These are phyloP conservation scores for Yoshiicerus persimilis DNA, from an alignment of 1,140 invertebrate species.

Conservation along the genomic window DNA sequence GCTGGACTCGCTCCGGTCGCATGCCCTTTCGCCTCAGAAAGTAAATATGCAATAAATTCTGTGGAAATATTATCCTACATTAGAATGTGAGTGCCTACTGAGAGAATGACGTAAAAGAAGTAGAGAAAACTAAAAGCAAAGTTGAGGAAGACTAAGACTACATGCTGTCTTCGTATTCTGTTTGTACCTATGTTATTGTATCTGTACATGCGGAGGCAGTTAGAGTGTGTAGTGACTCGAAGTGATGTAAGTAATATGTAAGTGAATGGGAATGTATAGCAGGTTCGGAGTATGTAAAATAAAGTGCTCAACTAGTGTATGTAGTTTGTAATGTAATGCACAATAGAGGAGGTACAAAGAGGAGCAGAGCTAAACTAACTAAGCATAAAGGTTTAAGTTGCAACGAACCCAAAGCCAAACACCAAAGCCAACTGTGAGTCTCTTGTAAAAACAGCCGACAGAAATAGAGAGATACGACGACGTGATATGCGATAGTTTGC, in stretches of 20 bases:
- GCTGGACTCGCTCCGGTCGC: neutral
- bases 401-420: slow-evolving; percentile 10
- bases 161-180: neutral
- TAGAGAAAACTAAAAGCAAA: neutral
- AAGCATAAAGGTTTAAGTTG: slow-evolving; percentile 16
- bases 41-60: slow-evolving; percentile 2
- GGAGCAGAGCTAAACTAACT: neutral
- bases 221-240: neutral
- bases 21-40: slow-evolving; percentile 8
- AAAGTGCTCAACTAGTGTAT: neutral
- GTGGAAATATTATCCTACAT: neutral
- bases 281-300: neutral
- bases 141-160: neutral
- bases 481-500: neutral
- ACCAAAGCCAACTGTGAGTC: neutral
- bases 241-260: neutral
- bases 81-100: neutral
- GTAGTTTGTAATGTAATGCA: neutral
- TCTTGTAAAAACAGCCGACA: neutral
- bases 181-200: neutral
- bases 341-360: neutral
- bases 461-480: neutral
- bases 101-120: neutral
- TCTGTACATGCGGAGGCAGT: neutral
- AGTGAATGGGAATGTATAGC: neutral